phyloP scores from a whole-genome alignment of 2,797 vertebrate genomes.

The Ptychadena robeensis region DNA sequence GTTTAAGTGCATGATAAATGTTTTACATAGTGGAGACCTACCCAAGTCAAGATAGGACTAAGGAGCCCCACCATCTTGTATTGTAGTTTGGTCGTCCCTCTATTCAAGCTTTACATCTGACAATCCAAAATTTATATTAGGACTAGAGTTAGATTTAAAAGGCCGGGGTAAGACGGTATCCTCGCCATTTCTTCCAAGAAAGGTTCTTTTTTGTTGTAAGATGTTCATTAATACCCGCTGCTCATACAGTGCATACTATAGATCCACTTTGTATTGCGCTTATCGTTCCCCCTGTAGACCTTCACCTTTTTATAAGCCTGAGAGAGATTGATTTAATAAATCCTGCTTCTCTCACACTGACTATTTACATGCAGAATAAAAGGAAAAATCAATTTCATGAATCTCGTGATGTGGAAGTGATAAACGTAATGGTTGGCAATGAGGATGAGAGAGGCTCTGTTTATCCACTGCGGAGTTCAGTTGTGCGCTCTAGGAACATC shows the following conservation, averaged over 20 bases:
- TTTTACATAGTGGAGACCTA: too few species aligned
- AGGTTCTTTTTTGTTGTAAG: too few species aligned
- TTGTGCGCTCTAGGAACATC: neutral
- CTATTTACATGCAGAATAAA: slow-evolving; percentile 34
- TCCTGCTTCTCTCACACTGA: slow-evolving; percentile 13
- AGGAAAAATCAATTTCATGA: slow-evolving; percentile 37
- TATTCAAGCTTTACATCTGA: too few species aligned
- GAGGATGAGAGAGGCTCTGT: neutral
- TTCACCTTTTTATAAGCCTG: neutral
- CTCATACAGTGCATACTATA: neutral
- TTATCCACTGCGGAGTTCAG: slow-evolving; percentile 22
- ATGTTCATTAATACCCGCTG: neutral
- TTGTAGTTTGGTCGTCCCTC: too few species aligned
- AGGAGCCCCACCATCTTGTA: too few species aligned
- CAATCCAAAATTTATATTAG: too few species aligned
- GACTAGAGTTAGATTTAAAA: too few species aligned
- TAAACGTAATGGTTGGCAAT: slow-evolving; percentile 16
- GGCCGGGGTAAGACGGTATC: too few species aligned
- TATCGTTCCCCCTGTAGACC: neutral
- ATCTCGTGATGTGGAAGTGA: slow-evolving; percentile 24
- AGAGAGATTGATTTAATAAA: slow-evolving; percentile 18
- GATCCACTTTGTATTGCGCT: neutral
- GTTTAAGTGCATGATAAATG: too few species aligned
- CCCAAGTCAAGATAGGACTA: too few species aligned
- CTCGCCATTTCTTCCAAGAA: too few species aligned